Conservation (phyloP, 2,113 vertebrate genomes). For the Bubo blakistoni region DNA sequence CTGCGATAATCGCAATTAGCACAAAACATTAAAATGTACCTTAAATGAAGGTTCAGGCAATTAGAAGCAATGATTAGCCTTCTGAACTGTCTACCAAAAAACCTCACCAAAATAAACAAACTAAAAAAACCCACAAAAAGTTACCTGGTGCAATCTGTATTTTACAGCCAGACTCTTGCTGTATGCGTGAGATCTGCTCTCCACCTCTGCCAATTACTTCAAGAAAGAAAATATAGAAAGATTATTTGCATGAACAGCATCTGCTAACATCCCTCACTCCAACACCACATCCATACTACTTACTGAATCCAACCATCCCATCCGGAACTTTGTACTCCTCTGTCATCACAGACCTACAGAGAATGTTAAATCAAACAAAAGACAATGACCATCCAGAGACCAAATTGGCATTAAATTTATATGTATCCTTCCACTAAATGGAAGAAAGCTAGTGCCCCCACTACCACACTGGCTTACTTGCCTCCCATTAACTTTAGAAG, state of each 20-base stretch:
- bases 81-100: not conserved
- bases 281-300: slow-evolving; percentile 66
- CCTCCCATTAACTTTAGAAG: not conserved
- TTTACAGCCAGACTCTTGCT: slow-evolving; percentile 97
- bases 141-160: slow-evolving; percentile 98
- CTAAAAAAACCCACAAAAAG: not conserved
- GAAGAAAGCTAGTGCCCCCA: not conserved
- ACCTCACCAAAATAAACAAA: not conserved
- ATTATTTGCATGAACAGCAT: not conserved
- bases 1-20: fast-evolving
- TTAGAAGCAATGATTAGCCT: not conserved
- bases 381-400: not conserved
- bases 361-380: slow-evolving; percentile 20
- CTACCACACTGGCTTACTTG: not conserved
- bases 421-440: not conserved
- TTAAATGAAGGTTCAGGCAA: not conserved
- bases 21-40: not conserved
- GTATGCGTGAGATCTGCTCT: slow-evolving; percentile 97
- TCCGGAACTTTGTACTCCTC: slow-evolving; percentile 99
- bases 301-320: slow-evolving; percentile 99
- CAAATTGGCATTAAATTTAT: not conserved
- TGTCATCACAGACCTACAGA: slow-evolving; percentile 84
- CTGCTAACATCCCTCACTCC: not conserved
- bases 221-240: not conserved
- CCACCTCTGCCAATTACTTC: slow-evolving; percentile 97